Evolutionary conservation across 2,888 invertebrate species (phyloP), one percentile per base, ranked within the genome.

Genomic region (Lithodes maja): DNA sequence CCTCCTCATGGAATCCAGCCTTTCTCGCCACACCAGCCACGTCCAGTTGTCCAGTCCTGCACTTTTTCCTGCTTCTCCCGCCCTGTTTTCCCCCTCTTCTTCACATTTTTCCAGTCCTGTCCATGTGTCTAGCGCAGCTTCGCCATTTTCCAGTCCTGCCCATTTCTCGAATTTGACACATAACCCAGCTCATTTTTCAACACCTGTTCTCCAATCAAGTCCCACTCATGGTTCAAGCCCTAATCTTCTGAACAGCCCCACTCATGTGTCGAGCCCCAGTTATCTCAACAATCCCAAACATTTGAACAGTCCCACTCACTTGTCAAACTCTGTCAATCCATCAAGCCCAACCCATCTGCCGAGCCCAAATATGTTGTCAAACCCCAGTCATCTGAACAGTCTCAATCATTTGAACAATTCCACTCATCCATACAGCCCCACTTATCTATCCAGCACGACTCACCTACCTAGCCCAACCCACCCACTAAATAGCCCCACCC

Each of bases 1-100:
- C 74, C 89, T 91, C 53, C 81, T 91, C 75, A 83, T 90, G n/a
- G 90, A 90, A 3, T 61, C 87, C 7, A 78, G 81, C 15, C 81
- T 90, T 53, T 85, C 89, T 15, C 61, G 77, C 82, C 75, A 81
- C 1, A 61, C 80, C 17, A 90, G 86, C 82, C 83, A 78, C 1
- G 68, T 71, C 33, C 77, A 55, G 50, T 12, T 61, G 7, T 61
- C 61, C 5, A 61, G 61, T 12, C 33, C 33, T 33, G 33, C 33
- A 33, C 33, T 33, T 33, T 33, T 33, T 33, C 33, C 33, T 33
- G 33, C 33, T 33, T 61, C 61, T 12, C 7, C 61, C 61, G 7
- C 5, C 12, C 61, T 61, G 5, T 61, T 12, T 12, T 7, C 7
- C 61, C 61, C 61, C 1, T 7, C 7, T 12, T 12, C 61, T 12